phyloP scores from a whole-genome alignment of 2,797 vertebrate species.

The Toxotes lorentzi region DNA sequence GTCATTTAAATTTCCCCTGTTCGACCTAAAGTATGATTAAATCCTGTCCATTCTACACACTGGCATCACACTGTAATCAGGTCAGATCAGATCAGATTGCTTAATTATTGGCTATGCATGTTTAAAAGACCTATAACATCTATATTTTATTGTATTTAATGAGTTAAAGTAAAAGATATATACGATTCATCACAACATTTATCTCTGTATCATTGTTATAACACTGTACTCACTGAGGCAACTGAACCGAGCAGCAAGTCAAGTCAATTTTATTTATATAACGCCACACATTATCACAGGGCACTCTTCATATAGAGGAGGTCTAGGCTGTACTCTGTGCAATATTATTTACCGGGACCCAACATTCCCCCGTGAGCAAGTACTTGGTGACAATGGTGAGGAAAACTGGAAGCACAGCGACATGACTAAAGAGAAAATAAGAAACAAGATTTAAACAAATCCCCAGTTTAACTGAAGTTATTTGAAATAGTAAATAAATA shows the following conservation, averaged over 20 bases:
- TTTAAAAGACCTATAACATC: background rate
- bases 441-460: background rate
- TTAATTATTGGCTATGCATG: background rate
- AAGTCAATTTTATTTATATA: too few species aligned
- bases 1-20: conserved; percentile 12
- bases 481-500: background rate
- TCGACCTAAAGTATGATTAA: conserved; percentile 8
- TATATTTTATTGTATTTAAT: background rate
- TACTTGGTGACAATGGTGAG: too few species aligned
- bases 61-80: background rate
- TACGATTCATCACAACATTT: background rate
- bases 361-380: too few species aligned
- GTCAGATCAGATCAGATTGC: background rate
- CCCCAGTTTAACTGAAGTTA: background rate
- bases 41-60: background rate
- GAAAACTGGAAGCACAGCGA: background rate
- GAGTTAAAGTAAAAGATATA: background rate
- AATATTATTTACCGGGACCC: too few species aligned
- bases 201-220: background rate
- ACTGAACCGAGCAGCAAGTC: background rate
- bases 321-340: too few species aligned
- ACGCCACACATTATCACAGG: too few species aligned
- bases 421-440: background rate
- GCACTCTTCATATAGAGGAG: too few species aligned
- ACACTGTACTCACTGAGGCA: background rate